Evolutionary conservation across 2,113 vertebrate species (phyloP).

Genomic region (Macaca nemestrina): DNA sequence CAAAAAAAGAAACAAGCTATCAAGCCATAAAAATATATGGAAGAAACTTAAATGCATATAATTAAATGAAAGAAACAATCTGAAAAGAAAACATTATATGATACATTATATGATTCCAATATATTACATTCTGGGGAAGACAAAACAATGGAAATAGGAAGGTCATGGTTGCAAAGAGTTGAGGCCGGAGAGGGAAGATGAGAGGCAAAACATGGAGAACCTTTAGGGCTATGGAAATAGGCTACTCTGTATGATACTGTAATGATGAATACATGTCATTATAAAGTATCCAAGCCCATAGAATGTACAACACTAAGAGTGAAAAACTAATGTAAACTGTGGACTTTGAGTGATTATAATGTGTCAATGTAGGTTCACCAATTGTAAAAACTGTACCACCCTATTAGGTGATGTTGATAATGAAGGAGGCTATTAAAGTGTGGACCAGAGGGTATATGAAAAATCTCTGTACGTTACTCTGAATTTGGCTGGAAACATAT

Average conservation of each 20-base stretch:
- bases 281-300: neutral
- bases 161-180: neutral
- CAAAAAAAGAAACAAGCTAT: too few relatives aligned
- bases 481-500: neutral
- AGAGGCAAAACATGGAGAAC: neutral
- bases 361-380: neutral
- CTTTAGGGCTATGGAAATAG: neutral
- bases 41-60: too few relatives aligned
- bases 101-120: neutral
- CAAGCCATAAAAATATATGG: neutral
- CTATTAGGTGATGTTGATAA: neutral
- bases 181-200: fast-evolving
- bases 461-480: neutral
- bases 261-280: neutral
- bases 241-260: neutral
- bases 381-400: neutral
- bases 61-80: neutral
- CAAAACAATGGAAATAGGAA: neutral
- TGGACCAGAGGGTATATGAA: neutral
- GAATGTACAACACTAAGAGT: neutral
- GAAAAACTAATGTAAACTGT: neutral
- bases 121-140: neutral
- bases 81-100: neutral
- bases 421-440: neutral
- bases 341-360: neutral